Evolutionary conservation across 2,113 vertebrate species (phyloP), one percentile per base, ranked within the genome.

Genomic region (Salvelinus alpinus): DNA sequence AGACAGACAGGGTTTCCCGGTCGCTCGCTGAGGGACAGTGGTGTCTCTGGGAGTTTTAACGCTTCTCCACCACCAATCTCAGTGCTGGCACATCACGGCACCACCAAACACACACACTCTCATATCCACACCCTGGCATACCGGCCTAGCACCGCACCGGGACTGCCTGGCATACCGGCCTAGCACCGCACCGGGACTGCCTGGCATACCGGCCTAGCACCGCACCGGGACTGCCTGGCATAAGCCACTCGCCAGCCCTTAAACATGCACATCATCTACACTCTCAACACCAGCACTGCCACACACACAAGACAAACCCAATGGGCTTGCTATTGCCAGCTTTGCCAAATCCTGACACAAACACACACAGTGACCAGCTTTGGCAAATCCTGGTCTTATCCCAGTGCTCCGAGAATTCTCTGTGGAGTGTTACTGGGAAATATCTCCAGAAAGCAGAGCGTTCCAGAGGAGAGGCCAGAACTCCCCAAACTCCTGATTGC

Each of bases 11-110:
- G 81, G 80, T 84, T 88, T 88, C 81, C 85, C 82, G 83, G 77
- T 27, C 73, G 84, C 81, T 90, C 79, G 81, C 84, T 77, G 73
- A 83, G 85, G 82, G 80, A 80, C 82, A 80, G 78, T 77, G 85
- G 72, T 80, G 81, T 89, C 87, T 89, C 83, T 88, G 34, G 38
- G 68, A 70, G 68, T 38, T 38, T 48, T 70, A 70, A 48, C 68
- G 12, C 20, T 20, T 20, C 22, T 22, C 22, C 22, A 64, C 20
- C 8, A 64, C n/a, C 20, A 13, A 64, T 25, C 64, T 14, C 22
- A 65, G 64, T 5, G 64, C 64, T 25, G 25, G 64, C 85, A 87
- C 84, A 80, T 57, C 84, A 85, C 27, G 0, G 51, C 14, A 34
- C 71, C n/a, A 24, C 6, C 29, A 38, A 20, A 34, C 71, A 60